phyloP scores from a whole-genome alignment of 1,140 invertebrate genomes.

The Lasaia peninsularis region DNA sequence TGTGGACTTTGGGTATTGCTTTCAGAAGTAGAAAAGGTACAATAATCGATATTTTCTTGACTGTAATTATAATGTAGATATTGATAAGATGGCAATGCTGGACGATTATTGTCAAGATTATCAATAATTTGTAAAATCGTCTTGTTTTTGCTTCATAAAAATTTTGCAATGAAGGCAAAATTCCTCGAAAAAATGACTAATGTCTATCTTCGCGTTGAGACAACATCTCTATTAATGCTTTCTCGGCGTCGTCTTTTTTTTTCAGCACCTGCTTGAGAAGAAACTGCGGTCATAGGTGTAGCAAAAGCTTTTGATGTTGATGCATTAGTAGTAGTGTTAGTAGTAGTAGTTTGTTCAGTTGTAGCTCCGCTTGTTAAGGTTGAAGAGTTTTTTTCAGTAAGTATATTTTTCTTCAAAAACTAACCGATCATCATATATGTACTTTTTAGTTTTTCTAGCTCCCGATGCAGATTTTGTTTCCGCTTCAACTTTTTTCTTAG shows the following conservation, averaged over 20 bases:
- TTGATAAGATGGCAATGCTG: slow-evolving; percentile 10
- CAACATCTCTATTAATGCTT: slow-evolving; percentile 17
- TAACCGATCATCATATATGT: slow-evolving; percentile 16
- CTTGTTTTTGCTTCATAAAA: slow-evolving; percentile 17
- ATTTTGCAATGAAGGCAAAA: slow-evolving; percentile 20
- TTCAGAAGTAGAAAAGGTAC: slow-evolving; percentile 16
- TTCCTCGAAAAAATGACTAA: slow-evolving; percentile 21
- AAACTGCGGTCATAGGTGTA: slow-evolving; percentile 5
- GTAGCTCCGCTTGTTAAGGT: slow-evolving; percentile 13
- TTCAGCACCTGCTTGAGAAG: not conserved
- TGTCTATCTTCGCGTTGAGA: slow-evolving; percentile 14
- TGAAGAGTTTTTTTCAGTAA: slow-evolving; percentile 13
- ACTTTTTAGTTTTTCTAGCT: slow-evolving; percentile 13
- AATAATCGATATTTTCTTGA: slow-evolving; percentile 20
- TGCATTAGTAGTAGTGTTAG: slow-evolving; percentile 6
- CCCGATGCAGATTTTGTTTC: slow-evolving; percentile 16
- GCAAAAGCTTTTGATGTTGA: slow-evolving; percentile 12
- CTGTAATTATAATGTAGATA: slow-evolving; percentile 11
- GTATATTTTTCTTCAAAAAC: slow-evolving; percentile 17
- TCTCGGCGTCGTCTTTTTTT: slow-evolving; percentile 16
- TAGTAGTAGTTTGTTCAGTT: slow-evolving; percentile 13
- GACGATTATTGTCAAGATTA: slow-evolving; percentile 23
- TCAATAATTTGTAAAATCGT: slow-evolving; percentile 19
- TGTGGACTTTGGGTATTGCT: slow-evolving; percentile 19
- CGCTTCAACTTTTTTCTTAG: not conserved